These are phyloP conservation scores for Poicephalus gulielmi DNA, from an alignment of 2,113 vertebrate species.

Conservation along the genomic window DNA sequence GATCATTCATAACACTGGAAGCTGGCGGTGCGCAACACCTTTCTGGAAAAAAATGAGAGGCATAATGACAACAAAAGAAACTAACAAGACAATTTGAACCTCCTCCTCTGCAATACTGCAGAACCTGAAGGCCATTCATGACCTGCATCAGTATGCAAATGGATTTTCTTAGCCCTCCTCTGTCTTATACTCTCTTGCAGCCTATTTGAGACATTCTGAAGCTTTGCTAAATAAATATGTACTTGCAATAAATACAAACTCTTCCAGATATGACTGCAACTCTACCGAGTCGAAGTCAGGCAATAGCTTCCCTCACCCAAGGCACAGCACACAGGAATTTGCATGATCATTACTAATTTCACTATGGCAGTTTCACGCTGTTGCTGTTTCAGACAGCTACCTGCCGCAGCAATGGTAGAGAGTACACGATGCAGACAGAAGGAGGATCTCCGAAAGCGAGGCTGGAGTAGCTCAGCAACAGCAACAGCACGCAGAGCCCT, in stretches of 20 bases:
- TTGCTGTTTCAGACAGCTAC: constrained; percentile 5
- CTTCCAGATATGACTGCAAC: background rate
- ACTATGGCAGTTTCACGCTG: background rate
- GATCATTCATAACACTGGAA: background rate
- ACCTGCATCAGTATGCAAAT: background rate
- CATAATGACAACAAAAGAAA: background rate
- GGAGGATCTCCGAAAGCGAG: background rate
- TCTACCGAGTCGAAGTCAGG: background rate
- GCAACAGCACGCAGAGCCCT: background rate
- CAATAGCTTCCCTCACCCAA: background rate
- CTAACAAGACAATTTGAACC: background rate
- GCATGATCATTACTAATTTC: background rate
- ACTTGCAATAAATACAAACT: background rate
- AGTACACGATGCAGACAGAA: background rate
- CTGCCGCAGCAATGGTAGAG: constrained; percentile 51
- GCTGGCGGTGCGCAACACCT: background rate
- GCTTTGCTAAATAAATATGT: background rate
- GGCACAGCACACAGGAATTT: background rate
- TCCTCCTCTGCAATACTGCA: background rate
- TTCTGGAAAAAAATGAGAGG: background rate
- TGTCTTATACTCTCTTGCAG: background rate
- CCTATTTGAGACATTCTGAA: background rate
- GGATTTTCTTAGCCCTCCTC: background rate
- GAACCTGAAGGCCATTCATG: background rate
- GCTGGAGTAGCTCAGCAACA: constrained; percentile 1